Percentiles rank a stretch among this genome's conserved stretches.
phyloP scores from a whole-genome alignment of 2,888 invertebrate genomes.

The Acanthococcus lagerstroemiae region DNA sequence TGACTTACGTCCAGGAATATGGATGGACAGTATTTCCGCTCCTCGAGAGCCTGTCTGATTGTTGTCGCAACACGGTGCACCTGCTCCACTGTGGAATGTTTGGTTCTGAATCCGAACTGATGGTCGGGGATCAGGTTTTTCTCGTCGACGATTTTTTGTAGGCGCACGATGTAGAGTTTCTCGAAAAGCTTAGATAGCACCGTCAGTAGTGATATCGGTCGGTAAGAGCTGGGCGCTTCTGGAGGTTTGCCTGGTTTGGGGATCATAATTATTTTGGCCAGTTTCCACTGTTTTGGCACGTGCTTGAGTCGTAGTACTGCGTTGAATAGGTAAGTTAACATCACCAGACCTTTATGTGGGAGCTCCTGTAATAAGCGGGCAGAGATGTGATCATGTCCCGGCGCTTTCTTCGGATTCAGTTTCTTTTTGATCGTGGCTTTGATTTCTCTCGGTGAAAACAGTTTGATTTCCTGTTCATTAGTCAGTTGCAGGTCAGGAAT shows the following conservation, averaged over 20 bases:
- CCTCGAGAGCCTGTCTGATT: neutral
- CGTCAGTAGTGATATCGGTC: neutral
- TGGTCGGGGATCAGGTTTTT: neutral
- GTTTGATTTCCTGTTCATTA: neutral
- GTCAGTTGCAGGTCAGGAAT: neutral
- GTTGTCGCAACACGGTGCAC: neutral
- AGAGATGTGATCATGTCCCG: neutral
- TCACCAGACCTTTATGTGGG: neutral
- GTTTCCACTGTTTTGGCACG: neutral
- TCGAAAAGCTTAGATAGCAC: neutral
- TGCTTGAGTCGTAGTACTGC: neutral
- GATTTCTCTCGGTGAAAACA: neutral
- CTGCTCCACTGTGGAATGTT: neutral
- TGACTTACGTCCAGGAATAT: neutral
- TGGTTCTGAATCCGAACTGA: neutral
- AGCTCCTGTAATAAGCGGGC: neutral
- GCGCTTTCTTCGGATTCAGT: neutral
- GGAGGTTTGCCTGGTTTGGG: neutral
- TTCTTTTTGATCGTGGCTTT: neutral
- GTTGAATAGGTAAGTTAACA: neutral
- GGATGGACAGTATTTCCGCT: neutral
- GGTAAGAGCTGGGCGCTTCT: neutral
- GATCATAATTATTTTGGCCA: neutral
- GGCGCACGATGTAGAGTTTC: neutral
- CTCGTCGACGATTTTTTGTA: neutral